Base-by-base conservation (phyloP, 2,113 vertebrate species). In the Tenrec ecaudatus region DNA sequence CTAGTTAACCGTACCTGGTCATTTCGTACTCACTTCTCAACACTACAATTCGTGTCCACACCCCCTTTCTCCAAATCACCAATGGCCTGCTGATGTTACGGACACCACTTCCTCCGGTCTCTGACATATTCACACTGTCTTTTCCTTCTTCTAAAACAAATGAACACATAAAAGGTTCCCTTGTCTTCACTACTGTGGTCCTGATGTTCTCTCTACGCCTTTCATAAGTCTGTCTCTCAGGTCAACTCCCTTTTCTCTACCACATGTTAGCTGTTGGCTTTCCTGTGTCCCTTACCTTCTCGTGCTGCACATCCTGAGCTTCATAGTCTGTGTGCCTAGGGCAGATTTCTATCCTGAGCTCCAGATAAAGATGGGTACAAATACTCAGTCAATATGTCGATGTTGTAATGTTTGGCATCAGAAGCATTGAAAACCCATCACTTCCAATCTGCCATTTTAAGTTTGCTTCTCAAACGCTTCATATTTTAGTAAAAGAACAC, bases 371-470 rank as follows among this genome's bases (percentile, higher is more conserved):
- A 73, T 15, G 29, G 36, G 88, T 29, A 69, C 4, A 88, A 19
- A 22, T 88, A 43, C n/a, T 89, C 76, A 79, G 9, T 23, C 62
- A 66, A 80, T 15, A 75, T 19, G 36, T 66, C 6, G 19, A 77
- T 6, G 9, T 40, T 64, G 89, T 31, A 68, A 31, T 68, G 62
- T 64, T 64, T 64, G 81, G 43, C 4, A 89, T 89, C 60, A 86
- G 71, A 68, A 53, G 77, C 60, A 90, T 80, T 93, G 78, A 38
- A 79, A 88, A 83, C 2, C 31, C 43, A 62, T 73, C 58, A 80
- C 23, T 84, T 76, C 27, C 81, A 90, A 82, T 6, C 22, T 76
- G 93, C 89, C 11, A 2, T 22, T 60, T 66, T 25, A 66, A 66
- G 25, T 25, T 3, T 66, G 64, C 64, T 66, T 27, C 25, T 66